These are phyloP conservation scores for Dicerorhinus sumatrensis DNA, from an alignment of 2,113 vertebrate species.

Conservation along the genomic window DNA sequence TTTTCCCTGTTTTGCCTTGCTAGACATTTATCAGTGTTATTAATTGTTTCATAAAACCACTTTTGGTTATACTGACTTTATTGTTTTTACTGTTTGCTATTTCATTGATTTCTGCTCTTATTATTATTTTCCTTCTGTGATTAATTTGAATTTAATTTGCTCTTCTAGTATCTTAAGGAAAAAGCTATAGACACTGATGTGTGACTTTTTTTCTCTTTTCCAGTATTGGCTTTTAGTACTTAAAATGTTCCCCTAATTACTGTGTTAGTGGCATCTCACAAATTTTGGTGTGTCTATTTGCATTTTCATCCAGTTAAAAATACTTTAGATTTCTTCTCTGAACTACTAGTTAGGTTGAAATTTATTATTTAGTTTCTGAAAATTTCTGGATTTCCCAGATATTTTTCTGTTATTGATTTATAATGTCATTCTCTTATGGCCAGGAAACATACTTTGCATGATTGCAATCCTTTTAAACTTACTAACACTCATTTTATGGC, in stretches of 20 bases:
- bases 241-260: background rate
- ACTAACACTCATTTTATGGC: background rate
- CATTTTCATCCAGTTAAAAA: constrained; percentile 11
- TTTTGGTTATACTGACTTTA: constrained; percentile 24
- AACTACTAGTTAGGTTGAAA: background rate
- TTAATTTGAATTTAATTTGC: background rate
- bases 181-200: background rate
- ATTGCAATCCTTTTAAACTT: background rate
- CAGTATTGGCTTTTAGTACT: background rate
- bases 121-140: constrained; percentile 26
- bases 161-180: background rate
- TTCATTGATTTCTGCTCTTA: constrained; percentile 12
- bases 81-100: background rate
- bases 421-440: background rate
- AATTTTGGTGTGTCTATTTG: background rate
- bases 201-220: background rate
- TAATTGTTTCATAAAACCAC: background rate
- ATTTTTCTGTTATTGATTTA: constrained; percentile 5
- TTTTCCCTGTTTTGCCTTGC: background rate
- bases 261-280: background rate
- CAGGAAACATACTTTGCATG: background rate
- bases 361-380: background rate
- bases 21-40: constrained; percentile 2
- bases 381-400: background rate
- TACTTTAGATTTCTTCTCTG: background rate